Evolutionary conservation across 2,888 invertebrate genomes (phyloP).

Genomic region (Pristionchus exspectatus): DNA sequence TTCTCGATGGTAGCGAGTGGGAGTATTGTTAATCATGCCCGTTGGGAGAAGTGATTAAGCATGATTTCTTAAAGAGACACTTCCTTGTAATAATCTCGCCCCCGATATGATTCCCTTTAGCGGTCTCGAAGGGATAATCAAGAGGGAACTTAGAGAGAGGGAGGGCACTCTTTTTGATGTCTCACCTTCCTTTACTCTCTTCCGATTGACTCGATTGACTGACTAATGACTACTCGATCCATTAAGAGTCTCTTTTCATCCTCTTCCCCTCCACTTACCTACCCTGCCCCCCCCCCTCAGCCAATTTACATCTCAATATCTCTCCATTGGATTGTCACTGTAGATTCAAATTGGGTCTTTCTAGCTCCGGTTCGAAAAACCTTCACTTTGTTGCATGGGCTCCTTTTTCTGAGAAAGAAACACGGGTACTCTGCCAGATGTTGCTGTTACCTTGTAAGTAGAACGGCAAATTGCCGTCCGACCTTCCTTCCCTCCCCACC

Average conservation of each 20-base stretch:
- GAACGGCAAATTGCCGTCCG: conserved; percentile 39
- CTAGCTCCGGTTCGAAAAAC: conserved; percentile 39
- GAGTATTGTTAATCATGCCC: conserved; percentile 32
- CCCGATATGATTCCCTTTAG: background rate
- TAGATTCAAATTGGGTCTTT: background rate
- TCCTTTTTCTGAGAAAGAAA: conserved; percentile 35
- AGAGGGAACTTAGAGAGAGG: background rate
- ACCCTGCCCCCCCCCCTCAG: background rate
- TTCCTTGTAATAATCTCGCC: background rate
- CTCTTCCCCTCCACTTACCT: background rate
- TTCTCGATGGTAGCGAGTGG: background rate
- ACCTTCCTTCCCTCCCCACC: background rate
- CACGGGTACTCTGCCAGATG: conserved; percentile 9
- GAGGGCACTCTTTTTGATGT: conserved; percentile 4
- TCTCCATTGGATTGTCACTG: conserved; percentile 30
- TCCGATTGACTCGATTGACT: conserved; percentile 37
- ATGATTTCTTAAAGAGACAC: conserved; percentile 26
- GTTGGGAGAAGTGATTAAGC: conserved; percentile 25
- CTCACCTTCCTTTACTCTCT: conserved; percentile 29
- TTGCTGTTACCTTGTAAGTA: conserved; percentile 42
- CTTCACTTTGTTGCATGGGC: background rate
- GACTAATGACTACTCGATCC: conserved; percentile 22
- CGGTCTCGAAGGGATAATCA: conserved; percentile 12
- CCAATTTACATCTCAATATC: conserved; percentile 50
- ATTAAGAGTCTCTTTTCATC: conserved; percentile 27